Evolutionary conservation across 2,888 invertebrate species (phyloP).

Genomic region (Melieria picta): DNA sequence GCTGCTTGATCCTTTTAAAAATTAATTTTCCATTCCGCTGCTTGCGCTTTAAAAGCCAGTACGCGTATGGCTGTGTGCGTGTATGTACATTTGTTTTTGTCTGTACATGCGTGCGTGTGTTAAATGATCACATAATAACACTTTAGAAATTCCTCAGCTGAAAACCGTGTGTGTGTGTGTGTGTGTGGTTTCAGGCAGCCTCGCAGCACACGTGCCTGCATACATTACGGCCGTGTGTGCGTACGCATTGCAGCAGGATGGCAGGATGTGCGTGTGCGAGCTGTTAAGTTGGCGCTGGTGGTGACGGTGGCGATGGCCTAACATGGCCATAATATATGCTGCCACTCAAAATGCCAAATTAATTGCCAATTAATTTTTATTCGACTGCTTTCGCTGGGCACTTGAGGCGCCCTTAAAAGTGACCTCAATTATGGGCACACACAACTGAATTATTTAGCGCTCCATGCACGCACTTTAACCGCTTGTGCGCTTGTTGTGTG

Average conservation of each 20-base stretch:
- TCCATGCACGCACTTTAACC: too few species aligned
- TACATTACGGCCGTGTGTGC: neutral
- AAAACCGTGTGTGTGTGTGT: neutral
- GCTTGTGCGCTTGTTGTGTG: too few species aligned
- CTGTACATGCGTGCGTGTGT: neutral
- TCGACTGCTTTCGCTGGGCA: neutral
- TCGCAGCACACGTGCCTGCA: too few species aligned
- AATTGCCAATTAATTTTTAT: constrained; percentile 28
- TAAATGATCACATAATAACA: constrained; percentile 9
- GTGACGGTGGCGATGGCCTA: neutral
- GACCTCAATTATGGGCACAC: neutral
- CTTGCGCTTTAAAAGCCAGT: constrained; percentile 15
- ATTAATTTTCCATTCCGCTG: constrained; percentile 29
- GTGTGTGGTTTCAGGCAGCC: too few species aligned
- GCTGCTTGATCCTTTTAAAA: constrained; percentile 28
- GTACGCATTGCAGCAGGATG: neutral
- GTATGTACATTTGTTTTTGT: neutral
- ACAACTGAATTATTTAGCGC: neutral
- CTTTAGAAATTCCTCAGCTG: neutral
- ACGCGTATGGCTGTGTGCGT: too few species aligned
- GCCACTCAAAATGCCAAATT: constrained; percentile 18
- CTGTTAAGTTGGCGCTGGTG: neutral
- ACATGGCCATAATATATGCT: neutral
- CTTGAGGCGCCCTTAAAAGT: neutral
- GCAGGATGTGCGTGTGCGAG: neutral